Percentiles rank a stretch among this genome's conserved stretches.
These are phyloP conservation scores for Trachelus tabidus DNA, from an alignment of 2,888 invertebrate genomes.

Conservation along the genomic window DNA sequence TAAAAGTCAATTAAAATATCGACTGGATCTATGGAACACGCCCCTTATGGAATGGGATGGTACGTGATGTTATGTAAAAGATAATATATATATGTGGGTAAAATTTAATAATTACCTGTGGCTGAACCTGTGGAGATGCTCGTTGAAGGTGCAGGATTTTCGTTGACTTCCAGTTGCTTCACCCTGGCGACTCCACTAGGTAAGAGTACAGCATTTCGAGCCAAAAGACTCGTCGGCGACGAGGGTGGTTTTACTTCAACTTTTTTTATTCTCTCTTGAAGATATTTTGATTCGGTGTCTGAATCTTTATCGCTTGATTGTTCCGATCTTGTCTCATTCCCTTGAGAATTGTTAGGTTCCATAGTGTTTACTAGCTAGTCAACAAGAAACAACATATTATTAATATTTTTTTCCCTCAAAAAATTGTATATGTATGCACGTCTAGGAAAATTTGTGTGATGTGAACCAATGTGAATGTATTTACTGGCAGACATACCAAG, in stretches of 20 bases:
- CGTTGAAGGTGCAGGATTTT: constrained; percentile 8
- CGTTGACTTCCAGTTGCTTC: constrained; percentile 36
- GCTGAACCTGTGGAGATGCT: constrained; percentile 50
- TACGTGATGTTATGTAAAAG: background rate
- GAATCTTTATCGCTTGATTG: background rate
- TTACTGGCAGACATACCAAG: background rate
- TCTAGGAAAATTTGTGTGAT: background rate
- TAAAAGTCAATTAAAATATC: background rate
- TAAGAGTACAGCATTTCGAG: constrained; percentile 46
- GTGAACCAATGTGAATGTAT: background rate
- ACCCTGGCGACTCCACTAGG: constrained; percentile 51
- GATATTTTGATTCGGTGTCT: constrained; percentile 17
- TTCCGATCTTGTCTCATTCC: background rate
- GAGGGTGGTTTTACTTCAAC: constrained; percentile 44
- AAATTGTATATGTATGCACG: background rate
- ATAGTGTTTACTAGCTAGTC: background rate
- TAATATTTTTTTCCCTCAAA: background rate
- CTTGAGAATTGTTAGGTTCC: background rate
- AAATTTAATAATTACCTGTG: constrained; percentile 49
- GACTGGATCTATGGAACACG: background rate
- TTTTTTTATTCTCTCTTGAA: constrained; percentile 50
- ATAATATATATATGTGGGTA: background rate
- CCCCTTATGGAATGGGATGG: background rate
- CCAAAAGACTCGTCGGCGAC: constrained; percentile 45
- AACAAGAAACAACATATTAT: background rate